Conservation (phyloP, 2,113 vertebrate species). For the Hippocampus abdominalis region DNA sequence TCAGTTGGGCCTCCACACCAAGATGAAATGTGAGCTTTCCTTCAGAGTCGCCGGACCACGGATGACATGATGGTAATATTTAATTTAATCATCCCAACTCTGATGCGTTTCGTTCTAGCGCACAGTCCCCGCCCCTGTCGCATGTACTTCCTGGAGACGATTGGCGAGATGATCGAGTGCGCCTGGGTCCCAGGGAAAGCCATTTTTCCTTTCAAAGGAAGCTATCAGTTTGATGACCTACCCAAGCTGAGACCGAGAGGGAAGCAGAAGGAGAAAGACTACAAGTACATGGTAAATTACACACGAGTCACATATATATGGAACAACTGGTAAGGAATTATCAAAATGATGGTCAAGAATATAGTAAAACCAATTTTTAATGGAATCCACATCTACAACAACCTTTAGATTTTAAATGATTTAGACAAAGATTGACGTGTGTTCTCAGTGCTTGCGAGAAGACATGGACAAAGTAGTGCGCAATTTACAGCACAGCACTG, state of each 20-base stretch:
- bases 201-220: constrained; percentile 86
- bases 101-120: constrained; percentile 47
- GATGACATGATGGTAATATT: neutral
- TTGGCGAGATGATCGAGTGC: constrained; percentile 85
- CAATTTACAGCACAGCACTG: no score
- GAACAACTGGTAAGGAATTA: neutral
- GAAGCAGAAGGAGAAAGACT: constrained; percentile 89
- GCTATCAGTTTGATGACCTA: constrained; percentile 88
- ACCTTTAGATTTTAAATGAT: no score
- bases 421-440: no score
- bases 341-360: no score
- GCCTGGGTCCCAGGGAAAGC: constrained; percentile 89
- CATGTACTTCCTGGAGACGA: constrained; percentile 86
- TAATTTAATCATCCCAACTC: neutral
- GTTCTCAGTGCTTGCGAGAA: no score
- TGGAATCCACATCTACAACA: no score
- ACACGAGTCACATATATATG: neutral
- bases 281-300: constrained; percentile 83
- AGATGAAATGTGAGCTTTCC: constrained; percentile 86
- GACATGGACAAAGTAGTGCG: no score
- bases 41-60: neutral
- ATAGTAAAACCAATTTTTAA: no score
- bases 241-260: constrained; percentile 86
- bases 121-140: constrained; percentile 83
- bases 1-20: constrained; percentile 80